Base-by-base conservation (phyloP, 2,888 invertebrate genomes). In the Eupithecia insigniata region DNA sequence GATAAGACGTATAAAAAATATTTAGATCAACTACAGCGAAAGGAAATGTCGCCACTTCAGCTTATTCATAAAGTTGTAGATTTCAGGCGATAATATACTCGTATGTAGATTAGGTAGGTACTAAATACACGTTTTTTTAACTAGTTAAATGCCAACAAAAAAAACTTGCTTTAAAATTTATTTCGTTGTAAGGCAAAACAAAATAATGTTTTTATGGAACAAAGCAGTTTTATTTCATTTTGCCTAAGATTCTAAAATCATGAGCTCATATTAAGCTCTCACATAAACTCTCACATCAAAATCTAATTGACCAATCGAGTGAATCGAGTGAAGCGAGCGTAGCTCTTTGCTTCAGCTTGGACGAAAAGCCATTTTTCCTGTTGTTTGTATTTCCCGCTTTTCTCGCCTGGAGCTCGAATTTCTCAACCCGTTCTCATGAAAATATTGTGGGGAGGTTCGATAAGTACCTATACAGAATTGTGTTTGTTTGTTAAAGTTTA, bases 1-100 rank as follows among this genome's bases (percentile, higher is more conserved):
- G 58, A 70, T 66, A 66, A 66, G 46, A 64, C 64, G 14, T 55
- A 70, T 55, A 70, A 70, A 69, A 69, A 70, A 65, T 65, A 70
- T 65, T 70, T 70, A 64, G 65, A 70, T 32, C 69, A 65, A 46
- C 43, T 70, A 65, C 65, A 65, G 64, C 51, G 69, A 65, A 70
- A 70, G 64, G 65, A 65, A 51, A 70, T 64, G 64, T 65, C 69
- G 51, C 46, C 69, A 65, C 65, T 65, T 46, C 51, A 70, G 69
- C 69, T 70, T 70, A 65, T 65, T 62, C 61, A 43, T 61, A 69
- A 69, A 69, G 43, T 69, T 60, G 28, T 69, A 61, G 36, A 69
- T 61, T 65, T 70, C 51, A 65, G 69, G 65, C 65, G 43, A 51
- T 51, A 70, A 55, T 70, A 70, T 70, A n/a, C n/a, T n/a, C n/a